A percentile compares a stretch with the other conserved stretches of the same genome.
Evolutionary conservation across 2,888 invertebrate species (phyloP).

Genomic region (Aphidoletes aphidimyza): DNA sequence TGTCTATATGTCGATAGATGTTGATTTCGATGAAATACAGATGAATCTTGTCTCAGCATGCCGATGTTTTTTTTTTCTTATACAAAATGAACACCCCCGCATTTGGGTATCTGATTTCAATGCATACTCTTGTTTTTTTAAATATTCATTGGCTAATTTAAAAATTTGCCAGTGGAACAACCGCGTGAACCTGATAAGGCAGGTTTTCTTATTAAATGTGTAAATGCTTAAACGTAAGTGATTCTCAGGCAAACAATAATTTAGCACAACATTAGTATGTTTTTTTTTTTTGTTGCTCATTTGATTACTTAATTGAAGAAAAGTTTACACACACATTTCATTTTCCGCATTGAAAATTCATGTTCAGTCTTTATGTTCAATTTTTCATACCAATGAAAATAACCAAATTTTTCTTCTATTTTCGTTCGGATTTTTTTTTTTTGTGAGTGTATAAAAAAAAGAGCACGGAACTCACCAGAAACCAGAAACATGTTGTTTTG

Average conservation of each 20-base stretch:
- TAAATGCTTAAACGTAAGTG: too few relatives aligned
- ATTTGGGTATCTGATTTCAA: slow-evolving; percentile 5
- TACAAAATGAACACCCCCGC: neutral
- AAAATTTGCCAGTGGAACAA: neutral
- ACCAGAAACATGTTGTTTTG: neutral
- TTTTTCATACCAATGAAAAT: neutral
- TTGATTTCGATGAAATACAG: slow-evolving; percentile 42
- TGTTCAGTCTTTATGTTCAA: neutral
- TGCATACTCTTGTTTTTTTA: neutral
- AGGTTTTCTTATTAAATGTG: too few relatives aligned
- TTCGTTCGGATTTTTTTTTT: neutral
- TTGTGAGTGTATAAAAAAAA: neutral
- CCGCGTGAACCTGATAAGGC: too few relatives aligned
- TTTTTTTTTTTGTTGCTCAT: too few relatives aligned
- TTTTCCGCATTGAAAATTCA: neutral
- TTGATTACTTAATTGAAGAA: neutral
- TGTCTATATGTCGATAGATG: slow-evolving; percentile 52
- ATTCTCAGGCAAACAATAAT: too few relatives aligned
- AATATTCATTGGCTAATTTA: neutral
- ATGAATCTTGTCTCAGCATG: slow-evolving; percentile 7
- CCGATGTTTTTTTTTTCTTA: neutral
- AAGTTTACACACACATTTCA: neutral
- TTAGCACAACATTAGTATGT: neutral
- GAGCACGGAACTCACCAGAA: neutral
- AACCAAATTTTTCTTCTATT: neutral